These are phyloP conservation scores for Osmerus mordax DNA, from an alignment of 2,113 vertebrate genomes.

Conservation along the genomic window DNA sequence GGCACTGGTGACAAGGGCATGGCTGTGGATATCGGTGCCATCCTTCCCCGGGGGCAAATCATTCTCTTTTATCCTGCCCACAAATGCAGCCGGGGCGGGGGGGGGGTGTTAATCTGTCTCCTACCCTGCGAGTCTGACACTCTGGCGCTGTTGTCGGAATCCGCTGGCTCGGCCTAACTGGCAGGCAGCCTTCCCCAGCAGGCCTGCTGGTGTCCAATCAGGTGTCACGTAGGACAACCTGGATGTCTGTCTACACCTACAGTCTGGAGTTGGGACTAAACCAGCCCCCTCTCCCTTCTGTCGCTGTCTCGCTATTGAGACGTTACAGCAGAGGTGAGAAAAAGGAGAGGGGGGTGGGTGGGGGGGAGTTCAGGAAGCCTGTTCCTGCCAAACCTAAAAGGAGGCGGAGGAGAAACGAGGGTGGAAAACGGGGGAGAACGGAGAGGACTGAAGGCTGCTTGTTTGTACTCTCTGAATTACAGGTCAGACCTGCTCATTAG, in stretches of 20 bases:
- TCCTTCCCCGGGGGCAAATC: background rate
- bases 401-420: background rate
- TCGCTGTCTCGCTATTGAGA: background rate
- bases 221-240: too few species aligned
- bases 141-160: background rate
- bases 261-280: too few species aligned
- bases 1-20: constrained; percentile 31
- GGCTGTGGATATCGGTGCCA: constrained; percentile 8
- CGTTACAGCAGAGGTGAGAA: background rate
- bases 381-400: background rate
- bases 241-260: too few species aligned
- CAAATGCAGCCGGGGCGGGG: too few species aligned
- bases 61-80: background rate
- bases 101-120: background rate
- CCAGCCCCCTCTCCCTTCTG: background rate
- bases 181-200: background rate
- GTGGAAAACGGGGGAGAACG: background rate
- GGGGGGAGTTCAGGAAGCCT: too few species aligned
- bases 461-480: background rate
- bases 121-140: background rate
- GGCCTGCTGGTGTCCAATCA: too few species aligned
- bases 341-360: background rate
- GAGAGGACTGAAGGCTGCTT: background rate
- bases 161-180: background rate
- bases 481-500: background rate